These are phyloP conservation scores for Hemithea aestivaria DNA, from an alignment of 2,888 invertebrate species.

Conservation along the genomic window DNA sequence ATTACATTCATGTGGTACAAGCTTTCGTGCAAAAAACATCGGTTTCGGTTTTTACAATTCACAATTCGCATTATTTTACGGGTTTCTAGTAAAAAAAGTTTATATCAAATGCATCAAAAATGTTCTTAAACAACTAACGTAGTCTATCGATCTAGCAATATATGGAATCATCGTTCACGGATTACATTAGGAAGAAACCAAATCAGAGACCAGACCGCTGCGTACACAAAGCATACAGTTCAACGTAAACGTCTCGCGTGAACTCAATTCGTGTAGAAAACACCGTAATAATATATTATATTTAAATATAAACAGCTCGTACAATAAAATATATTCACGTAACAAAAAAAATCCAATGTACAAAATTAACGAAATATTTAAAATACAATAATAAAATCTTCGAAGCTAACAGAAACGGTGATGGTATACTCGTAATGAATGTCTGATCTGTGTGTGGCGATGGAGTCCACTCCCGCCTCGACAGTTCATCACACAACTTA, in stretches of 20 bases:
- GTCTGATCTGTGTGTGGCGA: constrained; percentile 31
- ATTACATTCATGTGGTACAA: constrained; percentile 74
- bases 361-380: constrained; percentile 73
- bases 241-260: constrained; percentile 64
- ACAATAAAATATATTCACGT: constrained; percentile 73
- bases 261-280: constrained; percentile 70
- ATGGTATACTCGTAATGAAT: constrained; percentile 42
- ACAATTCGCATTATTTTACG: constrained; percentile 66
- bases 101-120: constrained; percentile 79
- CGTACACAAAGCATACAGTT: constrained; percentile 70
- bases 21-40: constrained; percentile 73
- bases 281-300: constrained; percentile 47
- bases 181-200: constrained; percentile 68
- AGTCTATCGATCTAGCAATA: constrained; percentile 68
- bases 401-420: constrained; percentile 68
- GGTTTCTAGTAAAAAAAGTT: constrained; percentile 79
- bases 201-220: constrained; percentile 70
- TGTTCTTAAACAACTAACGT: constrained; percentile 78
- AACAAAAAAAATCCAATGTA: constrained; percentile 76
- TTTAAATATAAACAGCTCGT: constrained; percentile 75
- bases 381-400: constrained; percentile 69
- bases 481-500: constrained; percentile 42
- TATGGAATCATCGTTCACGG: constrained; percentile 66
- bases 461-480: neutral
- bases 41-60: constrained; percentile 71